These are phyloP conservation scores for Plestiodon gilberti DNA, from an alignment of 2,113 vertebrate species.

Conservation along the genomic window DNA sequence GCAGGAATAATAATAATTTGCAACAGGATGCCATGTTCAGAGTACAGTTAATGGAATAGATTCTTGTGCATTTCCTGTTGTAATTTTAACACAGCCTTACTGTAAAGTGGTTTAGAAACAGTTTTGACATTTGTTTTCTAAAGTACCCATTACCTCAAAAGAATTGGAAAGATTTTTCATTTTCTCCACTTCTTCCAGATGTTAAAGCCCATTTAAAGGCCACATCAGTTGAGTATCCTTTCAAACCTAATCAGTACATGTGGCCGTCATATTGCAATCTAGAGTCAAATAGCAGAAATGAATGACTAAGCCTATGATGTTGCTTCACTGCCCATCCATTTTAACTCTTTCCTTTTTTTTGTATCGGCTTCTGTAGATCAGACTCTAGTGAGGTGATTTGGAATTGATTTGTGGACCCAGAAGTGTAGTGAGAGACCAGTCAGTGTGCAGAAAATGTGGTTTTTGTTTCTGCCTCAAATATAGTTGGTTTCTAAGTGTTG, in stretches of 20 bases:
- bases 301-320: not conserved
- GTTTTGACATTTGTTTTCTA: not conserved
- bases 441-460: not conserved
- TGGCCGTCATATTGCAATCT: not conserved
- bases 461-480: not conserved
- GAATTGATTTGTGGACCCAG: not conserved
- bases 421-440: not conserved
- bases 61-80: not conserved
- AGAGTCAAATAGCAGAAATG: conserved; percentile 15
- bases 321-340: not conserved
- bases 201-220: not conserved
- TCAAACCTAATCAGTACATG: not conserved
- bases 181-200: not conserved
- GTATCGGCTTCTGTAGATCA: not conserved
- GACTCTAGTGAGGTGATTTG: not conserved
- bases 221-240: not conserved
- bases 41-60: not conserved
- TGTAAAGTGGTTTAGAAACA: not conserved
- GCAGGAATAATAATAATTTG: not conserved
- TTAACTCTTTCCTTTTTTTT: not conserved
- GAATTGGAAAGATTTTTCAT: not conserved
- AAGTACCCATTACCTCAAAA: not conserved
- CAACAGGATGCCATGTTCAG: not conserved
- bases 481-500: not conserved
- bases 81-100: not conserved